These are phyloP conservation scores for Ptilonorhynchus violaceus DNA, from an alignment of 2,113 vertebrate species.

Conservation along the genomic window DNA sequence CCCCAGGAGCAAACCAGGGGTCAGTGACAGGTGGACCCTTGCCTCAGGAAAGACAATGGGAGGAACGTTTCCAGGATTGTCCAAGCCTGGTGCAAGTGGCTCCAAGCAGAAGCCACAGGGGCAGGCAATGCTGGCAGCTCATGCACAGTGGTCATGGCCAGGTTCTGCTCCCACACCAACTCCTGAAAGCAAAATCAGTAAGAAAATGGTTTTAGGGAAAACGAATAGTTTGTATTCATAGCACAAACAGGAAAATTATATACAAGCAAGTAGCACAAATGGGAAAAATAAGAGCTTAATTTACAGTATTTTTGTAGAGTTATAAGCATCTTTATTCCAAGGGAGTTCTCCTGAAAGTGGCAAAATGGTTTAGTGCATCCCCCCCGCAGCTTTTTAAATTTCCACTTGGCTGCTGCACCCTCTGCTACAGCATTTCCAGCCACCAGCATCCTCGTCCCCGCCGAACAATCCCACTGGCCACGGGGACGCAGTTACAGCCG, in stretches of 20 bases:
- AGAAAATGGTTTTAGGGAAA: neutral
- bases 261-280: neutral
- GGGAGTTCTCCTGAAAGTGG: neutral
- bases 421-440: neutral
- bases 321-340: neutral
- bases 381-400: neutral
- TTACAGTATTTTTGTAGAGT: neutral
- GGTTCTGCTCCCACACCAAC: neutral
- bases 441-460: neutral
- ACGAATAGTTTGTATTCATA: neutral
- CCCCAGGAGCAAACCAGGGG: neutral
- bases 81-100: neutral
- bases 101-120: neutral
- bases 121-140: neutral
- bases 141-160: rapidly evolving
- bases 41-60: neutral
- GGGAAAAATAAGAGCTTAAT: neutral
- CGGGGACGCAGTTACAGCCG: rapidly evolving
- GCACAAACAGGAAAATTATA: neutral
- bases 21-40: neutral
- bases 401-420: neutral
- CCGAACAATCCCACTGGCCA: rapidly evolving
- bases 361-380: neutral
- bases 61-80: neutral
- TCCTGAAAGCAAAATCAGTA: neutral